Percentiles rank a stretch among this genome's conserved stretches.
Conservation (phyloP, 2,888 invertebrate species). For the Ormia ochracea region DNA sequence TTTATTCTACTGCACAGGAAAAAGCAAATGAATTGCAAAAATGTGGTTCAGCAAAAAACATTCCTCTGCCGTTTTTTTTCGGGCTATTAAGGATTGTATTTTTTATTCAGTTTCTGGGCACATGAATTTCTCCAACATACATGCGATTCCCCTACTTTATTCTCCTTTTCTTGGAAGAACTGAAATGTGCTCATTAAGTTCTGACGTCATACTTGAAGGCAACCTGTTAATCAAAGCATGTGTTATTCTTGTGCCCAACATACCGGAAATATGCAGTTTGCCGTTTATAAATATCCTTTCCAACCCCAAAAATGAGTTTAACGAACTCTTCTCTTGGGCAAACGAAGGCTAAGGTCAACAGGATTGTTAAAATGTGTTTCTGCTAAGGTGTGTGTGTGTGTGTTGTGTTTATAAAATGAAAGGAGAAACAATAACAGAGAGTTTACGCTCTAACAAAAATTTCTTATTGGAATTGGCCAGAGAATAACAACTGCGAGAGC, state of each 20-base stretch:
- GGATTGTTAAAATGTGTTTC: not conserved
- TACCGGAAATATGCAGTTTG: constrained; percentile 44
- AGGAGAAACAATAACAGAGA: constrained; percentile 59
- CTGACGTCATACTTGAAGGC: constrained; percentile 52
- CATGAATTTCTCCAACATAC: not conserved
- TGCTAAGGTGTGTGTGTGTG: not conserved
- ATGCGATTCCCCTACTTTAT: not conserved
- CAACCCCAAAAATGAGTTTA: constrained; percentile 38
- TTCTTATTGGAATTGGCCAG: constrained; percentile 43
- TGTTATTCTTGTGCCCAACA: constrained; percentile 18
- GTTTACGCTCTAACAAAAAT: not conserved
- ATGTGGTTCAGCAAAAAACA: not conserved
- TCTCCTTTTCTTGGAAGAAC: constrained; percentile 8
- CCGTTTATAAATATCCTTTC: not conserved
- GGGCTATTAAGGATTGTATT: not conserved
- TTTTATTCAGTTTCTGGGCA: too few species aligned
- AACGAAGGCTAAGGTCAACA: constrained; percentile 60
- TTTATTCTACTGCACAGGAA: not conserved
- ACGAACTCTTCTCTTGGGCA: constrained; percentile 39
- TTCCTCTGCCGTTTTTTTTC: not conserved
- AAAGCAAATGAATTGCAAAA: not conserved
- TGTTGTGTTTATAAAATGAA: not conserved
- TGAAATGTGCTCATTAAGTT: constrained; percentile 14
- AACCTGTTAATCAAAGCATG: constrained; percentile 59
- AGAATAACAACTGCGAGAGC: not conserved